Conservation (phyloP, 2,888 invertebrate genomes). For the Drosophila parthenogenetica region DNA sequence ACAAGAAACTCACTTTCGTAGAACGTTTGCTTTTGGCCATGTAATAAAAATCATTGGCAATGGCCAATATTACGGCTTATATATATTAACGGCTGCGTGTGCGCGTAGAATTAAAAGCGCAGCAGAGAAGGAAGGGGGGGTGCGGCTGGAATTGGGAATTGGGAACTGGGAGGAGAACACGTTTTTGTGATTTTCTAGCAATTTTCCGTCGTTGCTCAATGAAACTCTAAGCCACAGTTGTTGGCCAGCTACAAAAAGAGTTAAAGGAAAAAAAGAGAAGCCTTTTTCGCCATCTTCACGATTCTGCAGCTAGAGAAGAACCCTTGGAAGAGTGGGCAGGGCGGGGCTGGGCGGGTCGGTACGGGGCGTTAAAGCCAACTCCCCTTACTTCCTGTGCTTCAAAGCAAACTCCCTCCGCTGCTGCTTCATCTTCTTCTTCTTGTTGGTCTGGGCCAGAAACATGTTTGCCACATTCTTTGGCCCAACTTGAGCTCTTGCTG, state of each 20-base stretch:
- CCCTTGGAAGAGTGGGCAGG: slow-evolving; percentile 24
- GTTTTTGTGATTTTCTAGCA: slow-evolving; percentile 83
- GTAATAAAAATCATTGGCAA: slow-evolving; percentile 82
- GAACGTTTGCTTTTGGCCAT: slow-evolving; percentile 61
- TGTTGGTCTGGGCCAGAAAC: slow-evolving; percentile 53
- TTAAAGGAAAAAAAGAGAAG: slow-evolving; percentile 65
- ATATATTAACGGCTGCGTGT: slow-evolving; percentile 74
- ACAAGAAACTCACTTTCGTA: slow-evolving; percentile 72
- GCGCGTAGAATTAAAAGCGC: slow-evolving; percentile 69
- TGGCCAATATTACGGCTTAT: slow-evolving; percentile 79
- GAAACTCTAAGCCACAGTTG: slow-evolving; percentile 51
- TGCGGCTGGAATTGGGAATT: not conserved
- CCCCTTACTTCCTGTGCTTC: slow-evolving; percentile 77
- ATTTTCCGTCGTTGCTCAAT: slow-evolving; percentile 68
- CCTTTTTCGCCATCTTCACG: slow-evolving; percentile 69
- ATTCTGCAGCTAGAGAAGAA: slow-evolving; percentile 43
- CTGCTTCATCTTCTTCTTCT: not conserved
- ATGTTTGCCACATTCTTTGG: slow-evolving; percentile 81
- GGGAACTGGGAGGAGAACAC: slow-evolving; percentile 59
- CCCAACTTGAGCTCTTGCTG: slow-evolving; percentile 39
- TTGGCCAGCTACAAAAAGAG: slow-evolving; percentile 32
- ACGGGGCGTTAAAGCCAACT: slow-evolving; percentile 60
- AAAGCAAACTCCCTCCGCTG: slow-evolving; percentile 3
- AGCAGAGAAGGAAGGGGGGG: slow-evolving; percentile 10
- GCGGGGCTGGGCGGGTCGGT: not conserved